Percentiles rank a stretch among this genome's conserved stretches.
These are phyloP conservation scores for Lindbergichthys nudifrons DNA, from an alignment of 2,797 vertebrate genomes.

Conservation along the genomic window DNA sequence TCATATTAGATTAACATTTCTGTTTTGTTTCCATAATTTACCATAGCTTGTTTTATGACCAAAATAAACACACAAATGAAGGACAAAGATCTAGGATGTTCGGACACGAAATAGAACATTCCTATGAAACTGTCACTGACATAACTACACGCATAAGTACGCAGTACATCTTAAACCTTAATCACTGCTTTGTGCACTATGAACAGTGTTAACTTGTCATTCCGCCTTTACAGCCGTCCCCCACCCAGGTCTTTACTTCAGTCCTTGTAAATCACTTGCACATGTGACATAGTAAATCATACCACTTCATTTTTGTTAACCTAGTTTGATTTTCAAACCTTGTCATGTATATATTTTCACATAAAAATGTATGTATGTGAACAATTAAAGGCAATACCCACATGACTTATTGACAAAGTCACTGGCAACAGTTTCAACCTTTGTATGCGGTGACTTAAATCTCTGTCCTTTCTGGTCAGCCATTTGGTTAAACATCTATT, in stretches of 20 bases:
- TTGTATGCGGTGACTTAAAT: neutral
- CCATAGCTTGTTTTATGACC: no score
- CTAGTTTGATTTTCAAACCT: neutral
- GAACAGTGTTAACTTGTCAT: neutral
- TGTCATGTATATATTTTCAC: neutral
- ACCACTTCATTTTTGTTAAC: neutral
- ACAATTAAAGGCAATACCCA: neutral
- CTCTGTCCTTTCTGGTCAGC: no score
- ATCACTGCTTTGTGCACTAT: neutral
- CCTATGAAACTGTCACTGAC: neutral
- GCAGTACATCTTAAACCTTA: neutral
- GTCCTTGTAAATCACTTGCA: neutral
- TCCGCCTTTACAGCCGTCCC: neutral
- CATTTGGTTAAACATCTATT: no score
- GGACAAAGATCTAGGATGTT: no score
- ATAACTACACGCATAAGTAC: neutral
- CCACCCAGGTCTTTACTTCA: neutral
- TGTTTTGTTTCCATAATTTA: no score
- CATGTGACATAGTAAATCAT: neutral
- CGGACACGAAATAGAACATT: neutral
- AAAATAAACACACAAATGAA: no score
- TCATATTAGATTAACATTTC: no score
- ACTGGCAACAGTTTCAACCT: conserved; percentile 1
- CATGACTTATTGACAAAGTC: neutral
- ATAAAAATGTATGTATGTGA: neutral